Conservation (phyloP, 2,797 vertebrate genomes). For the Syndactyla subalaris region DNA sequence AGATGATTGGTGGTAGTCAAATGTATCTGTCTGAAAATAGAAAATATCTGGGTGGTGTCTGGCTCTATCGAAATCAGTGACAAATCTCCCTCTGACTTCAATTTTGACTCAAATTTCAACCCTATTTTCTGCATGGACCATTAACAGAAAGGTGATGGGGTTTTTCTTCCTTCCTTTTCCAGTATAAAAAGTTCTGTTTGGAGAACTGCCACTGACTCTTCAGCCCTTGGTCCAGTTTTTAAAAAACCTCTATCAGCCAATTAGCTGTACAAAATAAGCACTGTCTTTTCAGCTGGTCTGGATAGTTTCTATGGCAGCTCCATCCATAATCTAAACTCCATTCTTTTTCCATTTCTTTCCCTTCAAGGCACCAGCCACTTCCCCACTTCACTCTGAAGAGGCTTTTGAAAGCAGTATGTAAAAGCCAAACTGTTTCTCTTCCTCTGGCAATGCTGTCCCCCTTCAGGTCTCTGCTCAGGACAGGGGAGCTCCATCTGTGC, state of each 20-base stretch:
- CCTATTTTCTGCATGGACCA: neutral
- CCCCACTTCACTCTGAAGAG: constrained; percentile 20
- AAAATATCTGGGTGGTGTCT: neutral
- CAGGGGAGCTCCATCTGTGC: neutral
- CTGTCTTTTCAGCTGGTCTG: neutral
- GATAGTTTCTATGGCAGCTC: constrained; percentile 18
- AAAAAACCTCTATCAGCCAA: neutral
- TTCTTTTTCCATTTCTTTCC: constrained; percentile 35
- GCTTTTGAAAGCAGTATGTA: constrained; percentile 17
- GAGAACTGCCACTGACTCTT: neutral
- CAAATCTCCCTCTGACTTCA: neutral
- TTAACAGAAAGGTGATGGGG: neutral
- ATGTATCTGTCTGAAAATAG: constrained; percentile 1
- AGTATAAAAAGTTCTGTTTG: neutral
- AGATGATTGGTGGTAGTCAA: neutral
- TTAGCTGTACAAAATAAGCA: constrained; percentile 28
- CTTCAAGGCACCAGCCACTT: constrained; percentile 1
- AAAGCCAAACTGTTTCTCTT: neutral
- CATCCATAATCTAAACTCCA: neutral
- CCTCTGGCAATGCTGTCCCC: neutral
- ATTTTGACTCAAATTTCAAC: neutral
- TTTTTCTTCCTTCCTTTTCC: neutral
- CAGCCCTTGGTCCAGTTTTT: neutral
- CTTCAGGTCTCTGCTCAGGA: neutral
- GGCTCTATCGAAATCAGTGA: neutral